Evolutionary conservation across 2,888 invertebrate genomes (phyloP), one percentile per base, ranked within the genome.

Genomic region (Antitype chi): DNA sequence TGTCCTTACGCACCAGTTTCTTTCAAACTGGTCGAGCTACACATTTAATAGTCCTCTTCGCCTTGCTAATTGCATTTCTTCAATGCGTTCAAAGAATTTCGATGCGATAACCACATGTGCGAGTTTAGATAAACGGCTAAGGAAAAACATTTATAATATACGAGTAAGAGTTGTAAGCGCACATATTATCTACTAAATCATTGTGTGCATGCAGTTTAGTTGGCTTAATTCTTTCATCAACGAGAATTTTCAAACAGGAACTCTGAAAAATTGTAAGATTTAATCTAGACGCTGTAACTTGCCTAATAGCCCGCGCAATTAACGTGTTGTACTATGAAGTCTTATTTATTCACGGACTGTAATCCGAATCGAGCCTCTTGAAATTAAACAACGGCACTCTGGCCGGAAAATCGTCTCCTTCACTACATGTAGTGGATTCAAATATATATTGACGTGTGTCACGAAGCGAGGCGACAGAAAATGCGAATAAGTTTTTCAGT

Each of bases 1-100:
- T 94, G 96, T 95, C 93, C 88, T 76, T 89, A 88, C 90, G 89
- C 89, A 93, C 94, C 93, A 93, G 94, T 94, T 94, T 93, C 91
- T 91, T 92, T 89, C 86, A 91, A 94, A 95, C 95, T 94, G 93
- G 95, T 95, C 91, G 87, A 90, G 91, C 92, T 89, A 91, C 93
- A 89, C 91, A 92, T 93, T 94, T 94, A 94, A 95, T 94, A 92
- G 93, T 92, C 90, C 89, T 90, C 88, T 90, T 90, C 91, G 91
- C 92, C 91, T 91, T 91, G 91, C 91, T 94, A 93, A 94, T 92
- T 90, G 91, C 90, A 89, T 91, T 89, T 90, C 89, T 90, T 89
- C 88, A 88, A 87, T 88, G 86, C 88, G 82, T 87, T 88, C 87
- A 84, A 89, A 89, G 90, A 88, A 90, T 90, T 90, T 87, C 85